Conservation (phyloP, 2,888 invertebrate species). For the Diloba caeruleocephala region DNA sequence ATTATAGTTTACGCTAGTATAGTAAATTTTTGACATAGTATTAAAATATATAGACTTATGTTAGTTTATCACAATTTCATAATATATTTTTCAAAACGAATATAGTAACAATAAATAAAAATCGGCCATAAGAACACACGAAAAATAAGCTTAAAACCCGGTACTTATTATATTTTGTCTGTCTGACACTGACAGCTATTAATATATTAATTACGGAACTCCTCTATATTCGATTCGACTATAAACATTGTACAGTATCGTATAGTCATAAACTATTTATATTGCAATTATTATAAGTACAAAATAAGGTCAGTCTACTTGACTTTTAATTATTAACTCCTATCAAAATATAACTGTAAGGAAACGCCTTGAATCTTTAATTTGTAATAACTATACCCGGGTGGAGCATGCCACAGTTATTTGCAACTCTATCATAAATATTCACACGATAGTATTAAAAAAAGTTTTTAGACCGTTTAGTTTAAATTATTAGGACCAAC, state of each 20-base stretch:
- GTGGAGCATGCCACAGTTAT: conserved; percentile 20
- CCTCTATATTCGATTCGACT: conserved; percentile 47
- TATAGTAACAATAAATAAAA: neutral
- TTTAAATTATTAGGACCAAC: conserved; percentile 14
- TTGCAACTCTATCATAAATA: conserved; percentile 39
- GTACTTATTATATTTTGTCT: conserved; percentile 13
- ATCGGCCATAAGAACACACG: neutral
- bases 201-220: conserved; percentile 58
- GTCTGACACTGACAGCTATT: conserved; percentile 27
- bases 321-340: conserved; percentile 72
- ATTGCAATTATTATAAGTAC: conserved; percentile 59
- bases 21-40: no score
- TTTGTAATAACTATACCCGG: conserved; percentile 61
- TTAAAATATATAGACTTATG: no score
- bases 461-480: conserved; percentile 17
- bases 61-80: no score
- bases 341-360: conserved; percentile 74
- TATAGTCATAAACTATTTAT: conserved; percentile 61
- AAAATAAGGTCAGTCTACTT: conserved; percentile 68
- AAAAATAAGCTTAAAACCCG: conserved; percentile 4
- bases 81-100: no score
- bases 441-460: conserved; percentile 23
- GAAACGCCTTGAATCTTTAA: conserved; percentile 73
- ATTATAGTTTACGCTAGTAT: no score
- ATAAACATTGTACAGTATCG: conserved; percentile 45